Evolutionary conservation across 2,888 invertebrate species (phyloP).

Genomic region (Acleris cristana): DNA sequence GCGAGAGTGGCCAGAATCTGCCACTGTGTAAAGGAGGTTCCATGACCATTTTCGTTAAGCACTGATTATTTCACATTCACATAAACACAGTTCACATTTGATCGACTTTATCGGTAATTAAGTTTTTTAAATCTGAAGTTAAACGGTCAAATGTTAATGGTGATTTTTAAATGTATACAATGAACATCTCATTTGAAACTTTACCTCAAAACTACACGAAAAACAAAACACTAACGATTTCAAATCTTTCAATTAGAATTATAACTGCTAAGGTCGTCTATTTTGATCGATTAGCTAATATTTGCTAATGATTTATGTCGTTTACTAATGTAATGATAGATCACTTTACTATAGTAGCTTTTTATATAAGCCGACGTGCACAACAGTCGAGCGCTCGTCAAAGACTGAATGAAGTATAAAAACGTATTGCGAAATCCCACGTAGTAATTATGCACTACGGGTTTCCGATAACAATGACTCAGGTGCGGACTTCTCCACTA

Average conservation of each 20-base stretch:
- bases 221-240: too few relatives aligned
- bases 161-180: background rate
- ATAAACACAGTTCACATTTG: conserved; percentile 42
- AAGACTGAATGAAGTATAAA: conserved; percentile 57
- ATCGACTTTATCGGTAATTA: conserved; percentile 29
- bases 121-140: conserved; percentile 7
- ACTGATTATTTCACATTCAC: conserved; percentile 40
- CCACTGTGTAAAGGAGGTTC: conserved; percentile 71
- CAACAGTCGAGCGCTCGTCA: conserved; percentile 52
- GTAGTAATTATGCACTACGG: conserved; percentile 52
- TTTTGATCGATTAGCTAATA: too few relatives aligned
- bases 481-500: conserved; percentile 13
- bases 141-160: background rate
- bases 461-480: conserved; percentile 60
- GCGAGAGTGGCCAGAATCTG: conserved; percentile 78
- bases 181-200: too few relatives aligned
- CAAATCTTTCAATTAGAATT: too few relatives aligned
- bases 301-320: too few relatives aligned
- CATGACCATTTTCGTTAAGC: conserved; percentile 72
- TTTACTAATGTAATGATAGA: too few relatives aligned
- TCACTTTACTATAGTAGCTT: background rate
- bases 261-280: too few relatives aligned
- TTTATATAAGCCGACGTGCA: conserved; percentile 46
- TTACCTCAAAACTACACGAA: too few relatives aligned
- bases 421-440: conserved; percentile 52